Conservation (phyloP, 1,140 invertebrate species). For the Olivierus martensii region DNA sequence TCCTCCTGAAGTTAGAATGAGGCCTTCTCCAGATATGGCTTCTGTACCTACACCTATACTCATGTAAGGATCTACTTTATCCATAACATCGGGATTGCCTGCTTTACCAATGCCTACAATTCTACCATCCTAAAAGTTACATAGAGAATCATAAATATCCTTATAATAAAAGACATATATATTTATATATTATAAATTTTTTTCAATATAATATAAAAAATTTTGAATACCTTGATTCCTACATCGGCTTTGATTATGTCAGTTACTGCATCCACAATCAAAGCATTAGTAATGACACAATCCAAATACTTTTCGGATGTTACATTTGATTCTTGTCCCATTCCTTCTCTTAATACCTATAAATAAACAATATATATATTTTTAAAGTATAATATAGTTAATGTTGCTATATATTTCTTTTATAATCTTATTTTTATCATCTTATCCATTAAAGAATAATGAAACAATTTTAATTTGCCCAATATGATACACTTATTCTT, state of each 20-base stretch:
- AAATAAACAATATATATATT: neutral
- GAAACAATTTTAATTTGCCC: too few species aligned
- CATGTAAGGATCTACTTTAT: constrained; percentile 24
- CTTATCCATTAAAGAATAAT: too few species aligned
- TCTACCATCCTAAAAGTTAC: constrained; percentile 22
- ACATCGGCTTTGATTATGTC: constrained; percentile 33
- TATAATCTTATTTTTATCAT: neutral
- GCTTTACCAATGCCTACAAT: constrained; percentile 32
- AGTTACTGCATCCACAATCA: constrained; percentile 29
- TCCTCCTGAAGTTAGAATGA: constrained; percentile 31
- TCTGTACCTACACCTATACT: constrained; percentile 30
- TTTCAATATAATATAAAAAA: too few species aligned
- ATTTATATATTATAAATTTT: neutral
- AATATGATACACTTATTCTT: too few species aligned
- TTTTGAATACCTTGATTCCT: constrained; percentile 29
- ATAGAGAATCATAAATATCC: neutral
- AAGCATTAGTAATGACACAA: constrained; percentile 32
- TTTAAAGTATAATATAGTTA: too few species aligned
- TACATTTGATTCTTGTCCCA: constrained; percentile 28
- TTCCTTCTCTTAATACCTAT: constrained; percentile 31
- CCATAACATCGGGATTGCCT: constrained; percentile 32
- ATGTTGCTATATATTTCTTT: neutral
- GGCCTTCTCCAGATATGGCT: constrained; percentile 30
- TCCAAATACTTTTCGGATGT: constrained; percentile 24
- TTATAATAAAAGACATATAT: neutral